phyloP scores from a whole-genome alignment of 2,113 vertebrate species.

The Trichomycterus rosablanca region DNA sequence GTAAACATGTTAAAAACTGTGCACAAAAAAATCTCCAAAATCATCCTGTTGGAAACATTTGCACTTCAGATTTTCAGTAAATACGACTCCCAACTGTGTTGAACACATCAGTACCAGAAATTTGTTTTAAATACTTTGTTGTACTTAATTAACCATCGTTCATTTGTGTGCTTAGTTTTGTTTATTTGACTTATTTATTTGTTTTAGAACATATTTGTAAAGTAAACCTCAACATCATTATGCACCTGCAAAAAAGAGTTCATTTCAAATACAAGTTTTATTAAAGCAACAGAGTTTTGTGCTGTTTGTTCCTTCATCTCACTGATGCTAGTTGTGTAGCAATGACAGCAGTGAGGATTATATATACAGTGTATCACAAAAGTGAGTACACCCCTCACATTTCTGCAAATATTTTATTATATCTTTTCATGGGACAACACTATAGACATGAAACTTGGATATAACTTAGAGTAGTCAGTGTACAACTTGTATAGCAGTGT shows the following conservation, averaged over 20 bases:
- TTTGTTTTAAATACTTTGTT: background rate
- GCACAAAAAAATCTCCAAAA: too few relatives aligned
- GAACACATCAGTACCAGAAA: background rate
- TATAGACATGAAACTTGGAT: too few relatives aligned
- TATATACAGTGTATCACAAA: too few relatives aligned
- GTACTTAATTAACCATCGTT: conserved; percentile 27
- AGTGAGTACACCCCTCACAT: too few relatives aligned
- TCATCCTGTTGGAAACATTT: background rate
- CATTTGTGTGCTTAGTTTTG: conserved; percentile 42
- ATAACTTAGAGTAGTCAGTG: too few relatives aligned
- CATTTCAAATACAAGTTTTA: conserved; percentile 21
- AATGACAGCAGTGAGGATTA: too few relatives aligned
- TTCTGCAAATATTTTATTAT: too few relatives aligned
- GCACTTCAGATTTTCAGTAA: background rate
- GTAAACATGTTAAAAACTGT: too few relatives aligned
- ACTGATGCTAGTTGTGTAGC: too few relatives aligned
- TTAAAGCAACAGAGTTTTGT: conserved; percentile 32
- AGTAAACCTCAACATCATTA: conserved; percentile 51
- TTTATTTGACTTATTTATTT: conserved; percentile 52
- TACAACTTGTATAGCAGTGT: too few relatives aligned
- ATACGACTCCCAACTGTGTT: too few relatives aligned
- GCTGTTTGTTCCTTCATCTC: background rate
- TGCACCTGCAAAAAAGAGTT: conserved; percentile 23
- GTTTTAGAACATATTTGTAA: conserved; percentile 66
- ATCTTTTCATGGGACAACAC: too few relatives aligned